Evolutionary conservation across 92 coral and sea anemone genomes (phyloP).

Genomic region (Epizoanthus fatuus): DNA sequence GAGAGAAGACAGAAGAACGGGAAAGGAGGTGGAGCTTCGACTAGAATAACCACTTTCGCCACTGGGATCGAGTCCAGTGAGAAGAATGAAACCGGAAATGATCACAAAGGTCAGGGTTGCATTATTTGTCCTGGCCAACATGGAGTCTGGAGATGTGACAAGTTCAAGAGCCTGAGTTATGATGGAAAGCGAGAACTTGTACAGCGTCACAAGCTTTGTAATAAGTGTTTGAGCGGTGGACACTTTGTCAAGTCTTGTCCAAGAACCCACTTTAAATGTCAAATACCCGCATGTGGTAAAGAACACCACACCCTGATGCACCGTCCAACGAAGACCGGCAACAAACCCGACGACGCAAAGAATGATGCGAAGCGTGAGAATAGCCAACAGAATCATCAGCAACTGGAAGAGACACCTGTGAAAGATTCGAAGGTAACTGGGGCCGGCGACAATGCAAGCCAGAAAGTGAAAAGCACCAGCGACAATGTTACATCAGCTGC

Average conservation of each 20-base stretch:
- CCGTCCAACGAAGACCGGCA: slow-evolving; percentile 35
- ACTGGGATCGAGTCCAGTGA: neutral
- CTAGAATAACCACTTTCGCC: neutral
- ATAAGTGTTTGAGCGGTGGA: slow-evolving; percentile 69
- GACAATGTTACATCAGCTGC: slow-evolving; percentile 34
- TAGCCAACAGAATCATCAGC: neutral
- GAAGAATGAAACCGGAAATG: neutral
- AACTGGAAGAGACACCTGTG: neutral
- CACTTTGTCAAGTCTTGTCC: slow-evolving; percentile 72
- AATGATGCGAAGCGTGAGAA: neutral
- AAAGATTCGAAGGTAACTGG: slow-evolving; percentile 3
- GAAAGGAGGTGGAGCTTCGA: neutral
- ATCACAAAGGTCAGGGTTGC: slow-evolving; percentile 35
- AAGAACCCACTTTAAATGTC: slow-evolving; percentile 60
- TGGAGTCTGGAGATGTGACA: slow-evolving; percentile 74
- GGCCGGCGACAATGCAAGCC: slow-evolving; percentile 2
- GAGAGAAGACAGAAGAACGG: neutral
- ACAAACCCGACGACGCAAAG: neutral
- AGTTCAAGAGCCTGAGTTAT: slow-evolving; percentile 57
- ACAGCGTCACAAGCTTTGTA: slow-evolving; percentile 58
- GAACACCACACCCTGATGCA: slow-evolving; percentile 71
- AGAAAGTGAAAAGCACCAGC: neutral
- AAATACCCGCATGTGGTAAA: slow-evolving; percentile 43
- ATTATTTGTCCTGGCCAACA: slow-evolving; percentile 56
- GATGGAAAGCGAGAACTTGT: slow-evolving; percentile 55